These are phyloP conservation scores for Acleris cristana DNA, from an alignment of 2,888 invertebrate genomes.

Conservation along the genomic window DNA sequence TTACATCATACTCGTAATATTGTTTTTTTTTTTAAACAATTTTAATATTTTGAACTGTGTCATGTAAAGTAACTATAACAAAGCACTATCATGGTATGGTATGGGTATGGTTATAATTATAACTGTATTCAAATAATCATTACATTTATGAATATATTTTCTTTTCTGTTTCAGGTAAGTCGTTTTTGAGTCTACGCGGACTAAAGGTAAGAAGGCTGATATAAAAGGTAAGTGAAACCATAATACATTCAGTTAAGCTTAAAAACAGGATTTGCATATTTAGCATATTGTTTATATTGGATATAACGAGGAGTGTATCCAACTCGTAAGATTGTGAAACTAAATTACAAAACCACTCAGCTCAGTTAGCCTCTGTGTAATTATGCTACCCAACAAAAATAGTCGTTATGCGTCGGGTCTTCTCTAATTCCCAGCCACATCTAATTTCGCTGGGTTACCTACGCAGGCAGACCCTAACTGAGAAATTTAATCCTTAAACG, in stretches of 20 bases:
- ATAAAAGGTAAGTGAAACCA: slow-evolving; percentile 15
- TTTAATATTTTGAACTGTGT: too few species aligned
- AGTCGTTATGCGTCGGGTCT: not conserved
- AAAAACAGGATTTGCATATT: too few species aligned
- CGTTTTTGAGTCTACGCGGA: not conserved
- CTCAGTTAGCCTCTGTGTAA: slow-evolving; percentile 8
- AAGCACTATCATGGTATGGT: too few species aligned
- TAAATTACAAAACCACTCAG: not conserved
- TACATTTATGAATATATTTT: too few species aligned
- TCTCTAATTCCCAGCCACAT: not conserved
- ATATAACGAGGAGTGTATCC: too few species aligned
- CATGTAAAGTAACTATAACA: too few species aligned
- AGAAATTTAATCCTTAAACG: slow-evolving; percentile 28
- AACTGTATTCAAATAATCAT: too few species aligned
- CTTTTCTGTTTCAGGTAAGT: slow-evolving; percentile 24
- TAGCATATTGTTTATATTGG: not conserved
- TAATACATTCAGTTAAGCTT: too few species aligned
- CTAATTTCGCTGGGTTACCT: slow-evolving; percentile 20
- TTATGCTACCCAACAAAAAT: not conserved
- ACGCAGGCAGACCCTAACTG: slow-evolving; percentile 23
- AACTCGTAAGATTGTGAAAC: too few species aligned
- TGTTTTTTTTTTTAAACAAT: too few species aligned
- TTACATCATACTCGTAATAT: too few species aligned
- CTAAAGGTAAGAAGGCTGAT: slow-evolving; percentile 17
- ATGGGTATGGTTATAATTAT: too few species aligned